Evolutionary conservation across 1,140 invertebrate genomes (phyloP).

Genomic region (Drosophila subpulchrella): DNA sequence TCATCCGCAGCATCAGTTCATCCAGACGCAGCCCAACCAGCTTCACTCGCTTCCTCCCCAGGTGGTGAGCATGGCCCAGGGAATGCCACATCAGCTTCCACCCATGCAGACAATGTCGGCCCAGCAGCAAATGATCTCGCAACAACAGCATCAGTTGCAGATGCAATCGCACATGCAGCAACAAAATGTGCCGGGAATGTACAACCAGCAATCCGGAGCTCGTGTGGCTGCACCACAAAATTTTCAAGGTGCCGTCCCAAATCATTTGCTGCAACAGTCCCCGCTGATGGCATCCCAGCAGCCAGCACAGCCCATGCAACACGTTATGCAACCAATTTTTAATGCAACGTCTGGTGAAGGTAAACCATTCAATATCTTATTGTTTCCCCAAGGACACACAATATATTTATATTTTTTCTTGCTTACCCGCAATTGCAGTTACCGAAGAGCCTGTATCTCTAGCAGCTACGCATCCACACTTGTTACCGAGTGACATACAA

Average conservation of each 20-base stretch:
- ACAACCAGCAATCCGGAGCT: slow-evolving; percentile 56
- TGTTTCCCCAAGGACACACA: neutral
- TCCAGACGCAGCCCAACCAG: slow-evolving; percentile 58
- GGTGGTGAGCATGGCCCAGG: slow-evolving; percentile 43
- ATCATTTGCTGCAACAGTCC: slow-evolving; percentile 69
- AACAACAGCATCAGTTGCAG: slow-evolving; percentile 64
- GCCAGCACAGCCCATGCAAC: slow-evolving; percentile 61
- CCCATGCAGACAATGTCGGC: slow-evolving; percentile 55
- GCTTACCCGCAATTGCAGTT: slow-evolving; percentile 38
- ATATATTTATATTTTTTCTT: neutral
- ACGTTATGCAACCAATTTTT: slow-evolving; percentile 69
- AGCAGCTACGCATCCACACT: slow-evolving; percentile 80
- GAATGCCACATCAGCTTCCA: slow-evolving; percentile 51
- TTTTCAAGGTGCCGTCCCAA: slow-evolving; percentile 50
- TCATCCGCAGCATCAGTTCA: slow-evolving; percentile 57
- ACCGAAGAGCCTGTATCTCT: slow-evolving; percentile 78
- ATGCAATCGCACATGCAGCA: slow-evolving; percentile 61
- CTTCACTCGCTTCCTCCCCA: slow-evolving; percentile 48
- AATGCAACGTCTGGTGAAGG: slow-evolving; percentile 65
- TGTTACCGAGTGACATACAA: slow-evolving; percentile 81
- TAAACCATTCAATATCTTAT: slow-evolving; percentile 3
- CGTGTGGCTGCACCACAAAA: slow-evolving; percentile 31
- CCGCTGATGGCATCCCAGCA: slow-evolving; percentile 59
- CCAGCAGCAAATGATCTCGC: slow-evolving; percentile 58
- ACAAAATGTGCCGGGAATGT: slow-evolving; percentile 45